Percentiles rank a stretch among this genome's conserved stretches.
phyloP scores from a whole-genome alignment of 2,888 invertebrate species.

The Drosophila suboccidentalis region DNA sequence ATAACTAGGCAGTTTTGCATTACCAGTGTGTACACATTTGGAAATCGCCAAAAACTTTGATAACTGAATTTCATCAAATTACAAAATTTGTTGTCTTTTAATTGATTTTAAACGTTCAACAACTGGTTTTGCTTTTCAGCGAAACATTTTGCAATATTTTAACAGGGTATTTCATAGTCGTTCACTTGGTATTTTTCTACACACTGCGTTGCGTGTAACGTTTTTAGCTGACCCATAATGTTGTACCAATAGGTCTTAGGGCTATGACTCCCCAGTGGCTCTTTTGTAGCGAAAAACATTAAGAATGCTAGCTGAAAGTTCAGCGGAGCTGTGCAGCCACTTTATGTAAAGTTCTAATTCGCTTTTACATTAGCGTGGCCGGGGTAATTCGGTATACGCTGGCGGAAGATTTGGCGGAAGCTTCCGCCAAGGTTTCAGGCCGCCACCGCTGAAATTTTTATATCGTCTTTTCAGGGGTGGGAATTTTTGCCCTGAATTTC shows the following conservation, averaged over 20 bases:
- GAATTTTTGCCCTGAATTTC: too few relatives aligned
- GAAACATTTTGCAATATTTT: neutral
- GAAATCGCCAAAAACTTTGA: too few relatives aligned
- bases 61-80: neutral
- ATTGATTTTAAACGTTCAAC: neutral
- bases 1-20: neutral
- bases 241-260: neutral
- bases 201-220: conserved; percentile 18
- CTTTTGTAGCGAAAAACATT: too few relatives aligned
- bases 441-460: too few relatives aligned
- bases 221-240: conserved; percentile 20
- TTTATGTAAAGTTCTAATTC: too few relatives aligned
- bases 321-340: too few relatives aligned
- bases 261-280: neutral
- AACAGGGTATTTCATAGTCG: conserved; percentile 16
- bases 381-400: too few relatives aligned
- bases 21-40: conserved; percentile 2
- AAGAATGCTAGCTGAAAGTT: too few relatives aligned
- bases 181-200: neutral
- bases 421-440: too few relatives aligned
- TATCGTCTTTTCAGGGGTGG: too few relatives aligned
- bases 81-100: neutral
- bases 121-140: neutral
- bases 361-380: too few relatives aligned
- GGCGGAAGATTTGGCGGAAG: too few relatives aligned